Evolutionary conservation across 2,888 invertebrate species (phyloP).

Genomic region (Hoplodrina ambigua): DNA sequence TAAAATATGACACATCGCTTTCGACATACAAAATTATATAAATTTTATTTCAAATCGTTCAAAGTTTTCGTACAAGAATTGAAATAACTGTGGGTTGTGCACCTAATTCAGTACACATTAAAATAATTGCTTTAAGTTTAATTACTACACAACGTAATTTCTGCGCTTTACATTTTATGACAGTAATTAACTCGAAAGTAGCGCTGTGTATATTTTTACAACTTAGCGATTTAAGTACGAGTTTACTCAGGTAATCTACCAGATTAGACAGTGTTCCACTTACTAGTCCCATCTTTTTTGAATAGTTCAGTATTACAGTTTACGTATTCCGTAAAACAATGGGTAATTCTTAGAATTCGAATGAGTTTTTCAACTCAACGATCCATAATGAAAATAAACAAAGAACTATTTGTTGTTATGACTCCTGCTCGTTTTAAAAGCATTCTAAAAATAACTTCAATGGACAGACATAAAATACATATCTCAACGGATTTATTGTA

Average conservation of each 20-base stretch:
- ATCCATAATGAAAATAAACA: slow-evolving; percentile 45
- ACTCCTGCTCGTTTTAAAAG: slow-evolving; percentile 37
- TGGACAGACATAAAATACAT: slow-evolving; percentile 2
- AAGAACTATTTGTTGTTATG: slow-evolving; percentile 41
- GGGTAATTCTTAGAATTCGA: slow-evolving; percentile 42
- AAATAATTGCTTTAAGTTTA: slow-evolving; percentile 47
- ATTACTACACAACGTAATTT: slow-evolving; percentile 40
- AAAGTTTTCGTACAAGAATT: slow-evolving; percentile 3
- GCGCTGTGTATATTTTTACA: slow-evolving; percentile 32
- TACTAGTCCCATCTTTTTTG: slow-evolving; percentile 5
- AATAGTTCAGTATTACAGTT: slow-evolving; percentile 19
- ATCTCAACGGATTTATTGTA: slow-evolving; percentile 19
- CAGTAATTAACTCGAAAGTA: slow-evolving; percentile 36
- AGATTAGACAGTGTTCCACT: slow-evolving; percentile 14
- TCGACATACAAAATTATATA: slow-evolving; percentile 3
- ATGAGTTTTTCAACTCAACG: slow-evolving; percentile 38
- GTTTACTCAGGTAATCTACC: slow-evolving; percentile 15
- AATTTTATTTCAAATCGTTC: slow-evolving; percentile 5
- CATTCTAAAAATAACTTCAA: slow-evolving; percentile 45
- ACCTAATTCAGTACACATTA: slow-evolving; percentile 24
- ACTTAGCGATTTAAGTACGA: slow-evolving; percentile 9
- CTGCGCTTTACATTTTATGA: slow-evolving; percentile 30
- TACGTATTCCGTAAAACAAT: slow-evolving; percentile 50
- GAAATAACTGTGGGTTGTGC: slow-evolving; percentile 8
- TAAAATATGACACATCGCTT: slow-evolving; percentile 19